A percentile compares a stretch with the other conserved stretches of the same genome.
Conservation (phyloP, 37 sponge, comb jelly and placozoan genomes). For the Axinella damicornis region DNA sequence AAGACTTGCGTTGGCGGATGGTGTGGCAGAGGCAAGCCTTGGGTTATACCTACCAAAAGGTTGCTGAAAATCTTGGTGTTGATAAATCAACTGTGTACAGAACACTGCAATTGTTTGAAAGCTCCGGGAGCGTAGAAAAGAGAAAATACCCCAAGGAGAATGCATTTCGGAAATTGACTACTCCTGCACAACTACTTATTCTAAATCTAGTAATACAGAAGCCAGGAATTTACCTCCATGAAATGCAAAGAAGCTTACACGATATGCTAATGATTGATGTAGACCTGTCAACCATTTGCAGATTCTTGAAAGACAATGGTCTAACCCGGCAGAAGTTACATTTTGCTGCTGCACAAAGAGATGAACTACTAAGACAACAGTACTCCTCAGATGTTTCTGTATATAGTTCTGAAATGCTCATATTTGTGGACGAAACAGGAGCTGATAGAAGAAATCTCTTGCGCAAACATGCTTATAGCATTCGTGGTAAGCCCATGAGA, state of each 20-base stretch:
- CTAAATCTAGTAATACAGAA: slow-evolving; percentile 15
- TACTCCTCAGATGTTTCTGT: slow-evolving; percentile 9
- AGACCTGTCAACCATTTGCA: slow-evolving; percentile 12
- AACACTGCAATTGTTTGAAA: slow-evolving; percentile 4
- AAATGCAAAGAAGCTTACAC: too few relatives aligned
- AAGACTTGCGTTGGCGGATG: too few relatives aligned
- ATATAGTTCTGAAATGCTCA: slow-evolving; percentile 6
- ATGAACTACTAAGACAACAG: not conserved
- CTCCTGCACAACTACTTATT: slow-evolving; percentile 9
- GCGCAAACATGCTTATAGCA: slow-evolving; percentile 16
- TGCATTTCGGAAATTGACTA: not conserved
- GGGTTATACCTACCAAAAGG: not conserved
- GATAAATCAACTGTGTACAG: slow-evolving; percentile 2
- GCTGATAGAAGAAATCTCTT: slow-evolving; percentile 17
- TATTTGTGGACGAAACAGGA: slow-evolving; percentile 34
- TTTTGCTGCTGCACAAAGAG: slow-evolving; percentile 8
- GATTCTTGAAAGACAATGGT: slow-evolving; percentile 8
- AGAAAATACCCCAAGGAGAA: not conserved
- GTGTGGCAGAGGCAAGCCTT: slow-evolving; percentile 5
- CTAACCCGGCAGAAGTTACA: slow-evolving; percentile 17
- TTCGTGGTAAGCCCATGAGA: too few relatives aligned
- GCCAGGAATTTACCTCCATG: slow-evolving; percentile 29
- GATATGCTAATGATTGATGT: not conserved
- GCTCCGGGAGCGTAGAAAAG: slow-evolving; percentile 11
- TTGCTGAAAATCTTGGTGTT: slow-evolving; percentile 17